These are phyloP conservation scores for Pseudopleuronectes americanus DNA, from an alignment of 2,797 vertebrate species.

Conservation along the genomic window DNA sequence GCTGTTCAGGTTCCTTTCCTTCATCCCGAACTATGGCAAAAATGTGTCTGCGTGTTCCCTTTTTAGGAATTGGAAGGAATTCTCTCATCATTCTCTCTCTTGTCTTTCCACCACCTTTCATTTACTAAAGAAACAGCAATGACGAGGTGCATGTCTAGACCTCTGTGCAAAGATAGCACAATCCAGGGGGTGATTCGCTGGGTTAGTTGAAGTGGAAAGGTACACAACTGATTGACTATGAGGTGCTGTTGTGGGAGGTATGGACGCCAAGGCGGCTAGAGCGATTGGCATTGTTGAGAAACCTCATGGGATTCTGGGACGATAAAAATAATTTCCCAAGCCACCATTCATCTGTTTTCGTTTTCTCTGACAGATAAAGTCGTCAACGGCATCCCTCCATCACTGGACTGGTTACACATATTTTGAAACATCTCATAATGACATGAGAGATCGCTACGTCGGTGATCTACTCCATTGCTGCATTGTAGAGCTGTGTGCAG, in stretches of 20 bases:
- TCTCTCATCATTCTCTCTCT: conserved; percentile 27
- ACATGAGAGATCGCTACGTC: too few relatives aligned
- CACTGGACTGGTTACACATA: conserved; percentile 17
- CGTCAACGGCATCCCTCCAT: conserved; percentile 27
- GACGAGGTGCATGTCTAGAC: conserved; percentile 70
- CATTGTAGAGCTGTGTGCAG: too few relatives aligned
- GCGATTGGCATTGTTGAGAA: conserved; percentile 55
- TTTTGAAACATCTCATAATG: too few relatives aligned
- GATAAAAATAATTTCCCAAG: conserved; percentile 49
- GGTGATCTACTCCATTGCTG: too few relatives aligned
- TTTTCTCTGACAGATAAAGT: conserved; percentile 58
- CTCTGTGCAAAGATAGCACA: conserved; percentile 55
- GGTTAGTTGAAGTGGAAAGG: conserved; percentile 58
- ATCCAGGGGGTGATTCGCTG: conserved; percentile 61
- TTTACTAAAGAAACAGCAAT: conserved; percentile 54
- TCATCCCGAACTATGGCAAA: conserved; percentile 71
- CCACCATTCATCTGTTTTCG: conserved; percentile 42
- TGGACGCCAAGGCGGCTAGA: conserved; percentile 39
- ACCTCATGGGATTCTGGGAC: conserved; percentile 44
- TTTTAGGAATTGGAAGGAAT: conserved; percentile 74
- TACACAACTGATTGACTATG: conserved; percentile 18
- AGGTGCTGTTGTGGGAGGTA: conserved; percentile 36
- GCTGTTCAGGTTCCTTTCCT: conserved; percentile 59
- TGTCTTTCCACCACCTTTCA: conserved; percentile 36
- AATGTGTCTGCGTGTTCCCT: conserved; percentile 73